phyloP scores from a whole-genome alignment of 2,888 invertebrate genomes.

The Aleiodes testaceus region DNA sequence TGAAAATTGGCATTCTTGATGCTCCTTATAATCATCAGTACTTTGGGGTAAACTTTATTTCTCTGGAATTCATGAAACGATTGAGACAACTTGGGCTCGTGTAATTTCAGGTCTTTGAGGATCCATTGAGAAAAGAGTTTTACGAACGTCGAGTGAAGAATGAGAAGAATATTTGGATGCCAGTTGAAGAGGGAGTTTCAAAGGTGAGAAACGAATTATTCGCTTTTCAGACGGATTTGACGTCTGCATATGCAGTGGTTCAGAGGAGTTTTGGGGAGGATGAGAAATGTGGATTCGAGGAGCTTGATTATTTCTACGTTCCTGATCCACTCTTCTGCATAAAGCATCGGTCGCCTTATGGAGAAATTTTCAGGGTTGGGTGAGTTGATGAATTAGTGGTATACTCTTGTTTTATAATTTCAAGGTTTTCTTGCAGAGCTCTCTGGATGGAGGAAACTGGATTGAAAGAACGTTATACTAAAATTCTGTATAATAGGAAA shows the following conservation, averaged over 20 bases:
- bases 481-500: constrained; percentile 76
- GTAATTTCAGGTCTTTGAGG: constrained; percentile 76
- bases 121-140: constrained; percentile 78
- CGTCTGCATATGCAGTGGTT: constrained; percentile 80
- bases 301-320: constrained; percentile 74
- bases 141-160: constrained; percentile 80
- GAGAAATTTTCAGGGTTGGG: constrained; percentile 70
- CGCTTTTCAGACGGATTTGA: constrained; percentile 81
- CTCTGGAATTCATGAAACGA: not conserved
- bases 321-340: constrained; percentile 64
- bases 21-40: constrained; percentile 81
- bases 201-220: constrained; percentile 78
- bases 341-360: constrained; percentile 66
- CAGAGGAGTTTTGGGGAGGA: constrained; percentile 80
- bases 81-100: not conserved
- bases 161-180: constrained; percentile 75
- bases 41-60: constrained; percentile 75
- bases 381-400: constrained; percentile 43
- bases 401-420: not conserved
- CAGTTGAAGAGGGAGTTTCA: constrained; percentile 78
- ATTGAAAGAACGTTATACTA: constrained; percentile 75
- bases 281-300: constrained; percentile 82
- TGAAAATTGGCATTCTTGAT: constrained; percentile 81
- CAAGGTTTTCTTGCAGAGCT: constrained; percentile 59
- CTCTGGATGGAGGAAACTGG: constrained; percentile 77